Base-by-base conservation (phyloP, 2,797 vertebrate genomes). In the Meda fulgida region DNA sequence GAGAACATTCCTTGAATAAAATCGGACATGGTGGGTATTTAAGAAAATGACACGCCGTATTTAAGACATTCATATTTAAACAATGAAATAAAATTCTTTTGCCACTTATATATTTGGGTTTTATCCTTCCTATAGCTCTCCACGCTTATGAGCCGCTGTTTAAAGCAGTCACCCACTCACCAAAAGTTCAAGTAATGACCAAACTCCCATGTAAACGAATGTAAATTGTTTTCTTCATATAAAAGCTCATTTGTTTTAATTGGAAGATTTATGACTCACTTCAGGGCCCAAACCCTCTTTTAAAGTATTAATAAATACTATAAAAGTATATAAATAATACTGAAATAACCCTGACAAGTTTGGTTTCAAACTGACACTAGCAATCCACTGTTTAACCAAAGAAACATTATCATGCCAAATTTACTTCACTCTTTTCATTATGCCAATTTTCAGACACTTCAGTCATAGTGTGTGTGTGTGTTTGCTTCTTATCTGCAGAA, bases 1-100 rank as follows among this genome's bases (percentile, higher is more conserved):
- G 92, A 69, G 95, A 97, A 89, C 95, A 85, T 40, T 97, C 97
- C 0, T 29, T 99, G 77, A 98, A 99, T 92, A 99, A 99, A 95
- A 95, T 99, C 6, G 98, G 97, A 81, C 98, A 99, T 0, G 98
- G 98, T 99, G 89, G 89, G 96, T 89, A 58, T 70, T 53, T 5
- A 70, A 10, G 10, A 43, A 84, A 69, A 51, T 51, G 2, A 10
- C 5, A 51, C 1, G 18, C 18, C 16, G 46, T 26, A 10, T 26
- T 7, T 43, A 19, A 63, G 26, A 26, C 19, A 40, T 48, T 71
- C 16, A 16, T 55, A 0, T 85, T n/a, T 43, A 31, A 40, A 23
- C 19, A 4, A 16, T 48, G 46, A 48, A 48, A 48, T 48, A 1
- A 14, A 46, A 36, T 9, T 53, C 3, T 69, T 53, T 66, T n/a